These are phyloP conservation scores for Rhabditoides inermis DNA, from an alignment of 2,888 invertebrate species.

Conservation along the genomic window DNA sequence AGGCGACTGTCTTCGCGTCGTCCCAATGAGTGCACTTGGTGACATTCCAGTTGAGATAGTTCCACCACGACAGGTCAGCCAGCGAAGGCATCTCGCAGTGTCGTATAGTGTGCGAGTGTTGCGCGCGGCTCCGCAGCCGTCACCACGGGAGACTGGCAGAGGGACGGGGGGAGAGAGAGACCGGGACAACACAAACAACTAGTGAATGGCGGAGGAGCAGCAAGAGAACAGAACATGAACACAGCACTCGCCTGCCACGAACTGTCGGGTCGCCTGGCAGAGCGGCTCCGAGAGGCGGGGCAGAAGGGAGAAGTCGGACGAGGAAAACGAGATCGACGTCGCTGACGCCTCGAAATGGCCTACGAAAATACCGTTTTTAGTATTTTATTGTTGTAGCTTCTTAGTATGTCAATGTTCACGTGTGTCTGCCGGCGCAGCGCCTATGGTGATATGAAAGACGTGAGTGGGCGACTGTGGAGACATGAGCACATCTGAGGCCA, in stretches of 20 bases:
- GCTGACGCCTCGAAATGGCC: conserved; percentile 30
- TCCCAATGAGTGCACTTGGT: conserved; percentile 39
- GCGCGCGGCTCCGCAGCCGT: neutral
- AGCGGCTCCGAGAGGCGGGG: conserved; percentile 32
- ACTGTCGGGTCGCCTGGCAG: conserved; percentile 37
- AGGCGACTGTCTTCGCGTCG: conserved; percentile 35
- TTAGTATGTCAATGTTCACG: neutral
- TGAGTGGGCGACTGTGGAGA: conserved; percentile 46
- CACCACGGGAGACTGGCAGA: no score
- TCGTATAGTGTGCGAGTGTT: neutral
- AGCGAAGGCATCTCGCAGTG: conserved; percentile 3
- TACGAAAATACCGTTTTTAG: conserved; percentile 5
- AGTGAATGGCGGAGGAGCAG: no score
- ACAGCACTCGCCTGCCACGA: conserved; percentile 30
- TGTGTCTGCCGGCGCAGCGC: conserved; percentile 9
- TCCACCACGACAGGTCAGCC: conserved; percentile 48
- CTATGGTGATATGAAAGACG: conserved; percentile 41
- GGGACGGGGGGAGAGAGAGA: no score
- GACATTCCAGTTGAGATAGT: conserved; percentile 47
- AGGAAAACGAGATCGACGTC: conserved; percentile 29
- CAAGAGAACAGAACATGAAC: conserved; percentile 3
- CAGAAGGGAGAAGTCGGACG: conserved; percentile 35
- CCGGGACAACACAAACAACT: no score
- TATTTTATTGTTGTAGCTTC: neutral
- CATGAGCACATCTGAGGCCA: conserved; percentile 31